Evolutionary conservation across 92 coral and sea anemone genomes (phyloP).

Genomic region (Ricordea florida): DNA sequence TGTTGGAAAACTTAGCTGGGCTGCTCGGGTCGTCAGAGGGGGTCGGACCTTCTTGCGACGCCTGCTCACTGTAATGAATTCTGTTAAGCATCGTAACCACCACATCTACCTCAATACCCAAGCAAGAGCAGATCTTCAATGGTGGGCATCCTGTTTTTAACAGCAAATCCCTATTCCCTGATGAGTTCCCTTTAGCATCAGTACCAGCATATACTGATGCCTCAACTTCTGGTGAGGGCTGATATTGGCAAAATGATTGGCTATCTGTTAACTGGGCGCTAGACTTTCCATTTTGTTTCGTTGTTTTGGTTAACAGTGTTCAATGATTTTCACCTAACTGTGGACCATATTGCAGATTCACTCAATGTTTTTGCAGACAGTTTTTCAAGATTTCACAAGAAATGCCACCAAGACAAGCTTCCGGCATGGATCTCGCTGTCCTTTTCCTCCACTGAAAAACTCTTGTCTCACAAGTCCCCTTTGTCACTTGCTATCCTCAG

Average conservation of each 20-base stretch:
- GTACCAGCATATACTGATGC: constrained; percentile 33
- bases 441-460: not conserved
- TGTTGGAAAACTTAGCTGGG: constrained; percentile 34
- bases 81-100: constrained; percentile 26
- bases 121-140: constrained; percentile 38
- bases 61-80: constrained; percentile 31
- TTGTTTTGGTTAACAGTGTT: constrained; percentile 21
- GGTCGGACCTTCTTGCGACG: constrained; percentile 44
- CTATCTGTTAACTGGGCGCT: constrained; percentile 50
- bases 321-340: not conserved
- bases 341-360: constrained; percentile 20
- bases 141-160: constrained; percentile 33
- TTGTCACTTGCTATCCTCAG: constrained; percentile 30
- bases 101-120: constrained; percentile 23
- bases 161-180: constrained; percentile 32
- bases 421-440: constrained; percentile 42
- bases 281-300: not conserved
- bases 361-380: constrained; percentile 25
- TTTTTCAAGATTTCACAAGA: constrained; percentile 24
- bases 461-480: not conserved
- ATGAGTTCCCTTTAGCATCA: constrained; percentile 3
- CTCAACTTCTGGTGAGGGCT: constrained; percentile 28
- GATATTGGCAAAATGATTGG: constrained; percentile 41
- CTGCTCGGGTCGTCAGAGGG: constrained; percentile 36
- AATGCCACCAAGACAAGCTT: constrained; percentile 2